Base-by-base conservation (phyloP, 2,888 invertebrate species). In the Himalopsyche anomala region DNA sequence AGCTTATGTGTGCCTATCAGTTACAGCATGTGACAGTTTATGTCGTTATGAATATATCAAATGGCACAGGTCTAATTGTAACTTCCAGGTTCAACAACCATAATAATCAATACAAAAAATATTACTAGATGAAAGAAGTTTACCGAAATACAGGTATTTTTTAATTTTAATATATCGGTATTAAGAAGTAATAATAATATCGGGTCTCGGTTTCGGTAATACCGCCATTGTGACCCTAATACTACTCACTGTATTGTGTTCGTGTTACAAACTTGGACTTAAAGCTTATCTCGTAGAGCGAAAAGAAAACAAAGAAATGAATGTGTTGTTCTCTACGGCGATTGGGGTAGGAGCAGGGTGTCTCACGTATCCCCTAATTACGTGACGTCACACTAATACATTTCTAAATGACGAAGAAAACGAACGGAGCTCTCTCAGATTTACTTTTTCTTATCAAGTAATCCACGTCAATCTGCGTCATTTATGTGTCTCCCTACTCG, bases 381-480 rank as follows among this genome's bases (percentile, higher is more conserved):
- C 62, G 62, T 28, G 62, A 62, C 62, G 62, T 62, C 62, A 62
- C 62, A 62, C 62, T 62, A 62, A 62, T 62, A 62, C 28, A 62
- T 62, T 62, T 62, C 62, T 62, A 62, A 62, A 62, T 62, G 62
- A 62, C 62, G 62, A 28, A 62, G 62, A 62, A 28, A 62, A 28
- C 62, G 28, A 11, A 62, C 28, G 28, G 19, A 62, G 62, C 62
- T 62, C 19, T 62, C 62, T 19, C 28, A 62, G 62, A 62, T 62
- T 62, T 62, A 62, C 62, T 62, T 62, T 62, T 62, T 62, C 62
- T 62, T 62, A 62, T 62, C 62, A 62, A 62, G 62, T 62, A 62
- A 62, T 62, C 62, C 62, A 62, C 62, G 62, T 62, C 62, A 62
- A 62, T 62, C 62, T 62, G 62, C 62, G 62, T 62, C 62, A 62